Evolutionary conservation across 2,113 vertebrate species (phyloP), one percentile per base, ranked within the genome.

Genomic region (Bagarius yarrelli): DNA sequence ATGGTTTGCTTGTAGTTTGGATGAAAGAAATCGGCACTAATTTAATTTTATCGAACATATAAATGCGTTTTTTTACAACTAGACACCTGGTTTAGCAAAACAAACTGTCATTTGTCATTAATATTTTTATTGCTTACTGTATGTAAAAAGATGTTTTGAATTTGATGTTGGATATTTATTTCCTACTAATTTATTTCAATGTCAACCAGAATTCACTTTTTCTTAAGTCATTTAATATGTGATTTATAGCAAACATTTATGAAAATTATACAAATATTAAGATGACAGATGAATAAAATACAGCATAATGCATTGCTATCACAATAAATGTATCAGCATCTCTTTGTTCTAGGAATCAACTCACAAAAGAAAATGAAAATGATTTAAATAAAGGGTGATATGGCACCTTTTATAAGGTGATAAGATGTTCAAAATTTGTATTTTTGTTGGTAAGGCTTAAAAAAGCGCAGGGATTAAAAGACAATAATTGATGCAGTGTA

Each of bases 191-290:
- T 6, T 18, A n/a, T n/a, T 44, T n/a, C 21, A n/a, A 15, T 5
- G 52, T 9, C 6, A 71, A 19, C 3, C 4, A 12, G 70, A 11
- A 19, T 30, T 9, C 13, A 50, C 34, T 40, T 70, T 25, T 6
- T 27, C 9, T 14, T 6, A n/a, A 23, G 25, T 3, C 14, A 21
- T 73, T 73, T 55, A 55, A 73, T 55, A 2, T 9, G 40, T 66
- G 30, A 19, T 23, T 44, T 15, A 59, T 81, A 57, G 55, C 55
- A 36, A 79, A 61, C 32, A 74, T 80, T 60, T 57, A 52, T 72
- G 32, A 74, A 69, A 23, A 67, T 76, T 70, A 60, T 8, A n/a
- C 50, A 77, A 9, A 47, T 78, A 78, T 70, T 13, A 40, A 60
- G n/a, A 57, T 18, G 47, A 27, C 47, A 61, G 27, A 57, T 76